A percentile compares a stretch with the other conserved stretches of the same genome.
These are phyloP conservation scores for Heliopora coerulea DNA, from an alignment of 92 coral and sea anemone species.

Conservation along the genomic window DNA sequence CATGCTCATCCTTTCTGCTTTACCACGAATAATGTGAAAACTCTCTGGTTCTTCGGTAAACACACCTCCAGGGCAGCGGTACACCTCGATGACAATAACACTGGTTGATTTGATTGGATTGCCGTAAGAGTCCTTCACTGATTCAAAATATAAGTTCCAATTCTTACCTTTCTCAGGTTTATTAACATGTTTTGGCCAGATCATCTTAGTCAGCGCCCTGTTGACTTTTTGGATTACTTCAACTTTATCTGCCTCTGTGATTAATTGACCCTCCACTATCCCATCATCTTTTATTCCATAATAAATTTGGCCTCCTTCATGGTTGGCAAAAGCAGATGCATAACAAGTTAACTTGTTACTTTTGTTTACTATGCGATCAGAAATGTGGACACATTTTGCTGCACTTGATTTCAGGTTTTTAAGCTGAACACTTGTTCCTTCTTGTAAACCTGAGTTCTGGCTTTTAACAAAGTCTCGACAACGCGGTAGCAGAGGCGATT, in stretches of 20 bases:
- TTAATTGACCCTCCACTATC: conserved; percentile 19
- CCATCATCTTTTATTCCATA: conserved; percentile 45
- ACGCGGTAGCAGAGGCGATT: neutral
- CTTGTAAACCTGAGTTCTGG: neutral
- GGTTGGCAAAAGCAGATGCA: conserved; percentile 53
- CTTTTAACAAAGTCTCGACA: neutral
- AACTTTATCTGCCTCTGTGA: neutral
- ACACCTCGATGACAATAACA: conserved; percentile 26
- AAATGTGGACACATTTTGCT: conserved; percentile 1
- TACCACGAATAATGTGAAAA: neutral
- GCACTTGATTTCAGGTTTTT: neutral
- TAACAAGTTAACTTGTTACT: conserved; percentile 44
- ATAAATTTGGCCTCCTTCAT: conserved; percentile 48
- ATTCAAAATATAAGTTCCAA: conserved; percentile 36
- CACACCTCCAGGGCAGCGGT: conserved; percentile 48
- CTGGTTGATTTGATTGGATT: conserved; percentile 13
- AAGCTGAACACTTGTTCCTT: neutral
- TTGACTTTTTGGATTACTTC: neutral
- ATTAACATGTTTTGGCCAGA: neutral
- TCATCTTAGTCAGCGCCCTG: neutral
- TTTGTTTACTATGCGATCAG: conserved; percentile 51
- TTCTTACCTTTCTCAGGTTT: conserved; percentile 23
- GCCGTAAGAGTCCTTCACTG: conserved; percentile 30
- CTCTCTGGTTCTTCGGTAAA: conserved; percentile 38
- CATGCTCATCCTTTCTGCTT: conserved; percentile 14